Conservation (phyloP, 2,888 invertebrate species). For the Rotaria sp. region DNA sequence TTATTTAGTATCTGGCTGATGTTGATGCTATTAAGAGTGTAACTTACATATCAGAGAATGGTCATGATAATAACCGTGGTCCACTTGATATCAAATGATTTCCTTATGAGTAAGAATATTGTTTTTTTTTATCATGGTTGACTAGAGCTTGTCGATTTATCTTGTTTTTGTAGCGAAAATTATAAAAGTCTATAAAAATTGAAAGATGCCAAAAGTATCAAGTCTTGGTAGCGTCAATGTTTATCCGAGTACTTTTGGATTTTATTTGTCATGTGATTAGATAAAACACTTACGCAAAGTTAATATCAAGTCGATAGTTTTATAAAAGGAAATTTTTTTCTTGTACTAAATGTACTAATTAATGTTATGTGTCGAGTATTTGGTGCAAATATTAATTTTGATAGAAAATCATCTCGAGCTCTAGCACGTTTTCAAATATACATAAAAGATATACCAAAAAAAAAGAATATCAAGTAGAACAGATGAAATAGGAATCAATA, state of each 20-base stretch:
- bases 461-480: too few species aligned
- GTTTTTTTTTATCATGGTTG: neutral
- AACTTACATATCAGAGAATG: neutral
- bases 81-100: neutral
- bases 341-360: slow-evolving; percentile 26
- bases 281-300: too few species aligned
- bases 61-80: neutral
- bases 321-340: neutral
- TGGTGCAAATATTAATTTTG: slow-evolving; percentile 31
- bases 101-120: neutral
- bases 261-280: too few species aligned
- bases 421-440: neutral
- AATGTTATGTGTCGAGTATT: slow-evolving; percentile 33
- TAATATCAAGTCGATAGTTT: too few species aligned
- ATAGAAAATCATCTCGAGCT: slow-evolving; percentile 28
- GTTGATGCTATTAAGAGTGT: neutral
- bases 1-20: neutral
- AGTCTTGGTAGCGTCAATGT: too few species aligned
- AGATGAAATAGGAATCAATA: too few species aligned
- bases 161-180: too few species aligned
- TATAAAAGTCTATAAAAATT: too few species aligned
- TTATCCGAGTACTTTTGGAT: too few species aligned
- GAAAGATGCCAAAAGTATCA: too few species aligned
- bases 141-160: too few species aligned
- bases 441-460: neutral